Evolutionary conservation across 2,888 invertebrate species (phyloP).

Genomic region (Pollenia griseotomentosa): DNA sequence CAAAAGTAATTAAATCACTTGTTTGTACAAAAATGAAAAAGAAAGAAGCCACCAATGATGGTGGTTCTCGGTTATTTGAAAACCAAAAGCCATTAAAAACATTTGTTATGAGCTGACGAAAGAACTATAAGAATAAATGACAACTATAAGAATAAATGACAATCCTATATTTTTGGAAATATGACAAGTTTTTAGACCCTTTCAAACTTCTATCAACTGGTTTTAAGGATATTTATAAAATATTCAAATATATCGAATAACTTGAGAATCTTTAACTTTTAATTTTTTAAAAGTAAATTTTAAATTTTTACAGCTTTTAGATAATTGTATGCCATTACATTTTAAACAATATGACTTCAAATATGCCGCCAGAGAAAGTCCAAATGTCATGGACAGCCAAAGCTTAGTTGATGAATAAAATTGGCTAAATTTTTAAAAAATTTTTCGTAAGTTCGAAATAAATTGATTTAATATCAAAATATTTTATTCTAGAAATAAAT

Average conservation of each 20-base stretch:
- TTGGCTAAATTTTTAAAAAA: too few species aligned
- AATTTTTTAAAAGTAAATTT: background rate
- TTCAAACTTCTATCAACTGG: too few species aligned
- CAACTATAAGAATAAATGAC: background rate
- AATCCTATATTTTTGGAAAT: too few species aligned
- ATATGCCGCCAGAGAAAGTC: background rate
- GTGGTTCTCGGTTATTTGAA: conserved; percentile 33
- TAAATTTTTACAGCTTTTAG: background rate
- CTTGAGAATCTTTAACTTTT: too few species aligned
- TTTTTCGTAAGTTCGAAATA: too few species aligned
- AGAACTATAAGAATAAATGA: background rate
- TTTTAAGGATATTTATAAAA: too few species aligned
- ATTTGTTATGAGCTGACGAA: background rate
- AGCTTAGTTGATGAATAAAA: too few species aligned
- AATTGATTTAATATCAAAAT: too few species aligned
- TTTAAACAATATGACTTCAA: background rate
- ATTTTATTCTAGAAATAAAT: background rate
- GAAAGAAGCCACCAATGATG: conserved; percentile 50
- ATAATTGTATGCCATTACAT: background rate
- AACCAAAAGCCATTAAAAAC: conserved; percentile 9
- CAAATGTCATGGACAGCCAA: too few species aligned
- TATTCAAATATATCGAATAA: too few species aligned
- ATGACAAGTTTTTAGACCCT: too few species aligned
- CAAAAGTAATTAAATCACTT: conserved; percentile 64
- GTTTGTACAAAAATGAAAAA: background rate